phyloP scores from a whole-genome alignment of 1,140 invertebrate species.

The Whitmania pigra region DNA sequence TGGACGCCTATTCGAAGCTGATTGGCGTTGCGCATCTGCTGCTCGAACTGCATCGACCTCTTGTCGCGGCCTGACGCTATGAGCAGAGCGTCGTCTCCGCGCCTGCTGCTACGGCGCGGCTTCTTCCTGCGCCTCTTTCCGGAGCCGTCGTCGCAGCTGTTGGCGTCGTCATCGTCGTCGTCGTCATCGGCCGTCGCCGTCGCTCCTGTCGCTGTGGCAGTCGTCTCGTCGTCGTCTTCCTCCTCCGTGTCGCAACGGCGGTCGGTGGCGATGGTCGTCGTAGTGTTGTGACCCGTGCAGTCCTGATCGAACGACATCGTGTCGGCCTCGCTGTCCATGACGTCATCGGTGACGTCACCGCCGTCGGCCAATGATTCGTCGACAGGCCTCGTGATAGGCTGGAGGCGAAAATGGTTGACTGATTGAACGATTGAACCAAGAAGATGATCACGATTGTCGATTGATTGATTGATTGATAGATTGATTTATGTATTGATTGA shows the following conservation, averaged over 20 bases:
- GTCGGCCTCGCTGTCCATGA: not conserved
- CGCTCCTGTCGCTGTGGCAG: not conserved
- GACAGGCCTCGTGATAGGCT: no score
- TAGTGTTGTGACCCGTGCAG: not conserved
- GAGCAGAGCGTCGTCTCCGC: not conserved
- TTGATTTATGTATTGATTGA: no score
- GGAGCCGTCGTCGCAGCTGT: not conserved
- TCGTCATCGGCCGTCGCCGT: not conserved
- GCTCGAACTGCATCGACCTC: not conserved
- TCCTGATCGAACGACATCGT: conserved; percentile 1
- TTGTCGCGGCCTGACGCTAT: not conserved
- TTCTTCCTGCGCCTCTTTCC: not conserved
- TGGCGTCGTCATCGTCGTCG: not conserved
- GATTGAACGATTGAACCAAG: no score
- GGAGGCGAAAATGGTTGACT: no score
- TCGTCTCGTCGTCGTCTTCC: no score
- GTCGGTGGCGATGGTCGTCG: no score
- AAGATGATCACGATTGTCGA: no score
- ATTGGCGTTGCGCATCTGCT: not conserved
- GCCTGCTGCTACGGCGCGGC: no score
- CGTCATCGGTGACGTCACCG: conserved; percentile 7
- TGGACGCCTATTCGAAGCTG: not conserved
- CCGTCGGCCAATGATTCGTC: not conserved
- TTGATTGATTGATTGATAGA: no score
- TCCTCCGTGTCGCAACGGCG: no score